Conservation (phyloP, 2,797 vertebrate genomes). For the Pseudochirops cupreus region DNA sequence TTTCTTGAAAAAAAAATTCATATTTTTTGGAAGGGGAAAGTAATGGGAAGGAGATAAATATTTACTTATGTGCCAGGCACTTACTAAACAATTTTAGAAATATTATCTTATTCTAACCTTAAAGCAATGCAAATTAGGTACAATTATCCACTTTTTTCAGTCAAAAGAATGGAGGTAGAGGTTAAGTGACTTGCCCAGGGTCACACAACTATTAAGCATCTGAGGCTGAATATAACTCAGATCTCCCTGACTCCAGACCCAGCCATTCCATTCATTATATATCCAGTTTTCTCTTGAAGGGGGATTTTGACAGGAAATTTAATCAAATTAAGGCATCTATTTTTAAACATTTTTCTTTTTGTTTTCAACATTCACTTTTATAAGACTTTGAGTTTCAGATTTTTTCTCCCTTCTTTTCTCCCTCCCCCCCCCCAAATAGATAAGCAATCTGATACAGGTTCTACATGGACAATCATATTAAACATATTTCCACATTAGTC, state of each 20-base stretch:
- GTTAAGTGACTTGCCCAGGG: neutral
- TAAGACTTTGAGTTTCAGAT: too few relatives aligned
- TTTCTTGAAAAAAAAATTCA: neutral
- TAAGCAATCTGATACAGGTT: too few relatives aligned
- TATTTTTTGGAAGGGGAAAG: neutral
- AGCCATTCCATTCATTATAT: neutral
- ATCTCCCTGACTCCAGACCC: neutral
- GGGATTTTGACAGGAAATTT: neutral
- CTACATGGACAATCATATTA: too few relatives aligned
- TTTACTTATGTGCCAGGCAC: neutral
- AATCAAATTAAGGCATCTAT: neutral
- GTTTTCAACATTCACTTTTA: too few relatives aligned
- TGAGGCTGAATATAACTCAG: neutral
- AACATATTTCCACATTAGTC: too few relatives aligned
- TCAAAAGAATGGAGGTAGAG: neutral
- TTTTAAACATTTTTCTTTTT: too few relatives aligned
- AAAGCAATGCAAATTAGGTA: neutral
- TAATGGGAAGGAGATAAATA: neutral
- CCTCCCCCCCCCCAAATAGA: too few relatives aligned
- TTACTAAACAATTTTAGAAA: neutral
- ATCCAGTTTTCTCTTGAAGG: neutral
- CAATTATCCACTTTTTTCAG: neutral
- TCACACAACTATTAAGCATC: neutral
- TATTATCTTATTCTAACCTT: neutral
- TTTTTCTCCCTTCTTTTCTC: too few relatives aligned